These are phyloP conservation scores for Neelides folsomi DNA, from an alignment of 2,888 invertebrate genomes.

Conservation along the genomic window DNA sequence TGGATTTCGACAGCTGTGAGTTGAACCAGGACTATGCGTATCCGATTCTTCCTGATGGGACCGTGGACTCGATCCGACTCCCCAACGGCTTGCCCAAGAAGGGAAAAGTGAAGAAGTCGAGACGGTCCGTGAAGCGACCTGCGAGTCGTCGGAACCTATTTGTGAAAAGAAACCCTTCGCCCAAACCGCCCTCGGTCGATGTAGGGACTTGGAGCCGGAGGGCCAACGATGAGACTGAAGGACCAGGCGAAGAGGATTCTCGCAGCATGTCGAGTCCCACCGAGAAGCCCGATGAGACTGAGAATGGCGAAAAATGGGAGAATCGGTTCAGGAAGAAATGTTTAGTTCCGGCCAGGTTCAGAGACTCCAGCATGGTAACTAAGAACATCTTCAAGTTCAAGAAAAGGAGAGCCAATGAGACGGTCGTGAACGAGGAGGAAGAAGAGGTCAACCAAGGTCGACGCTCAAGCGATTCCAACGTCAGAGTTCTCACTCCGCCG, in stretches of 20 bases:
- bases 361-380: slow-evolving; percentile 21
- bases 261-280: neutral
- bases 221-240: no score
- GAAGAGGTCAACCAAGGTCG: neutral
- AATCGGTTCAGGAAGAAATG: slow-evolving; percentile 14
- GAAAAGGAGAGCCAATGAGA: slow-evolving; percentile 11
- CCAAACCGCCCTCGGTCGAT: neutral
- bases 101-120: no score
- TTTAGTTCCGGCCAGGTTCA: slow-evolving; percentile 23
- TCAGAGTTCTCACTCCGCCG: neutral
- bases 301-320: slow-evolving; percentile 13
- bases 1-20: no score
- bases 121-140: no score
- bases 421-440: slow-evolving; percentile 9
- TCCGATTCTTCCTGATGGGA: no score
- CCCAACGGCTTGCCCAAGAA: no score
- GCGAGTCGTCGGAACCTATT: no score
- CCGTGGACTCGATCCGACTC: no score
- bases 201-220: neutral
- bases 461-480: no score
- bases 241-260: no score
- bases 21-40: no score
- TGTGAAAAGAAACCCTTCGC: no score
- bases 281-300: neutral
- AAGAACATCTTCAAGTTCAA: slow-evolving; percentile 25